Base-by-base conservation (phyloP, 2,797 vertebrate species). In the Parotocinclus haroldoi region DNA sequence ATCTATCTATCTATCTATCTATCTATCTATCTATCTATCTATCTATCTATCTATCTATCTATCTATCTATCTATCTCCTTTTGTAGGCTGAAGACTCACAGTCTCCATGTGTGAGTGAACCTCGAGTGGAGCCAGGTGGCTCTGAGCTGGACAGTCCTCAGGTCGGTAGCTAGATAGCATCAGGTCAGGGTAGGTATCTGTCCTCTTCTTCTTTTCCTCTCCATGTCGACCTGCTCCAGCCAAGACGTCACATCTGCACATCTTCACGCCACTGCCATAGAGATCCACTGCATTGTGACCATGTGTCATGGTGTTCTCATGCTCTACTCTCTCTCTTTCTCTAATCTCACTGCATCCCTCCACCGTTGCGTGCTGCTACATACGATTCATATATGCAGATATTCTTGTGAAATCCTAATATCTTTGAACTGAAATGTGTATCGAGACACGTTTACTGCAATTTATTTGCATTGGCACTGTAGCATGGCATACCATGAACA, bases 121-220 rank as follows among this genome's bases (percentile, higher is more conserved):
- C 91, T 83, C 89, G 88, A 85, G 92, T 91, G 85, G 95, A 96
- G 84, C 92, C 94, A 86, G 69, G 45, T 58, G 88, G 90, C 91
- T 92, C 92, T 86, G 95, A 94, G 87, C 91, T 91, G 90, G 90
- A 92, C 94, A 94, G 92, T 93, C 94, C 95, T 85, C 92, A 98
- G 93, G 93, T 95, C 91, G 94, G 94, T 91, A 99, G 96, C 95
- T 99, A 99, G 94, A 98, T 93, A 95, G 94, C 92, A 80, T 74
- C 92, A 92, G 93, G 93, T 94, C 91, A 90, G 91, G 96, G 96
- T 98, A 98, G 94, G 96, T 98, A 95, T 91, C 87, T 82, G 80
- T 85, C 81, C 88, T 88, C 88, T 64, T 73, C 80, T 89, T 77
- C 61, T 65, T 60, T 69, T 88, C 81, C 81, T 80, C 71, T 76